Evolutionary conservation across 2,113 vertebrate species (phyloP).

Genomic region (Carettochelys insculpta): DNA sequence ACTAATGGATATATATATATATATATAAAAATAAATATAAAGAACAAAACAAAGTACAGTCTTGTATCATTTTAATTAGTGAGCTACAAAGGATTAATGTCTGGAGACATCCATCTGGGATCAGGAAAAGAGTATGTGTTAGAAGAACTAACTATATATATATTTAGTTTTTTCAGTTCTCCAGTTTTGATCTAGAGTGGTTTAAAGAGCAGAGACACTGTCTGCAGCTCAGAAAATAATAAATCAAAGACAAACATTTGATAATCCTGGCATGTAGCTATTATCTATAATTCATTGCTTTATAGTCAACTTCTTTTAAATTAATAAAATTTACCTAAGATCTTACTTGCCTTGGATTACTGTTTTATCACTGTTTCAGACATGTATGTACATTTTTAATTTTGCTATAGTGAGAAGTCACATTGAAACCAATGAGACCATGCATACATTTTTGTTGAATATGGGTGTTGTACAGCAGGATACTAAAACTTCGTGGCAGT

Average conservation of each 20-base stretch:
- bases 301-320: neutral
- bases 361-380: neutral
- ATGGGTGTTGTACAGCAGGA: neutral
- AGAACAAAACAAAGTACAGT: neutral
- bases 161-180: neutral
- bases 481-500: neutral
- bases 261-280: neutral
- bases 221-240: neutral
- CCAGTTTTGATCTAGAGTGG: neutral
- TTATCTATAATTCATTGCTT: neutral
- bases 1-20: neutral
- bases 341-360: neutral
- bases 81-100: neutral
- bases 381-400: neutral
- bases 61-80: constrained; percentile 11
- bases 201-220: neutral
- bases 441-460: neutral
- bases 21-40: neutral
- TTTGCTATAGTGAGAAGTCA: neutral
- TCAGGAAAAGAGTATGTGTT: neutral
- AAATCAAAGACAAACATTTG: neutral
- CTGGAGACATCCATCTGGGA: neutral
- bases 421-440: neutral
- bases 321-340: neutral
- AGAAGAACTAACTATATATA: neutral